Percentiles rank a stretch among this genome's conserved stretches.
Evolutionary conservation across 1,140 invertebrate species (phyloP).

Genomic region (Aradophagus sp.): DNA sequence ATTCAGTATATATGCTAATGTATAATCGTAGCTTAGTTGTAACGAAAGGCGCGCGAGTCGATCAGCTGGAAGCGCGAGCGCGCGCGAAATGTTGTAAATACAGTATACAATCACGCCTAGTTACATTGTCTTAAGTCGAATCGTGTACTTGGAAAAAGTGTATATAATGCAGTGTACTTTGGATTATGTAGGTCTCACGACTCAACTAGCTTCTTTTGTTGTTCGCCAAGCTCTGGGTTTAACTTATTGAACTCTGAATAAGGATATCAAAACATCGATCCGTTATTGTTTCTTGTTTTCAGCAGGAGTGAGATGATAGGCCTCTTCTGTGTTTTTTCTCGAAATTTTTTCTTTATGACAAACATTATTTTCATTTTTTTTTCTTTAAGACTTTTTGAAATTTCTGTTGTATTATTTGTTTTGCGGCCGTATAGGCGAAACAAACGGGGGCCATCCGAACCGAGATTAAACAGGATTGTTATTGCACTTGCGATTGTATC

Average conservation of each 20-base stretch:
- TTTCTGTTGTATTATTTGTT: too few relatives aligned
- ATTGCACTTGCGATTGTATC: conserved; percentile 20
- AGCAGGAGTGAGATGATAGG: conserved; percentile 11
- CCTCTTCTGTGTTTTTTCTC: conserved; percentile 14
- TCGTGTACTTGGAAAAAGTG: conserved; percentile 74
- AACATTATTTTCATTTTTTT: neutral
- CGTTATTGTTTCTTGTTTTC: conserved; percentile 54
- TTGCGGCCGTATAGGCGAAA: conserved; percentile 17
- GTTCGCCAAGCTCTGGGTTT: conserved; percentile 71
- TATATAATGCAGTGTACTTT: conserved; percentile 76
- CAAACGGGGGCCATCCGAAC: conserved; percentile 3
- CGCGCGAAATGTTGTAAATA: conserved; percentile 49
- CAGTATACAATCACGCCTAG: conserved; percentile 70
- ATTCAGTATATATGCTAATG: conserved; percentile 69
- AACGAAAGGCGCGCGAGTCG: conserved; percentile 62
- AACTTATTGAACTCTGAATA: conserved; percentile 59
- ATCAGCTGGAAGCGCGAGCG: conserved; percentile 65
- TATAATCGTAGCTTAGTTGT: conserved; percentile 66
- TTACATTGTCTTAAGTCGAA: conserved; percentile 67
- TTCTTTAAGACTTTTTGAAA: too few relatives aligned
- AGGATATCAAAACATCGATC: conserved; percentile 52
- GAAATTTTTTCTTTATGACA: neutral
- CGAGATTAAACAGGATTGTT: conserved; percentile 1
- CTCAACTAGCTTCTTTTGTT: conserved; percentile 75
- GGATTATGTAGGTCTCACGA: conserved; percentile 73